Conservation (phyloP, 53 echinoderm and acorn worm genomes). For the Holothuria scabra region DNA sequence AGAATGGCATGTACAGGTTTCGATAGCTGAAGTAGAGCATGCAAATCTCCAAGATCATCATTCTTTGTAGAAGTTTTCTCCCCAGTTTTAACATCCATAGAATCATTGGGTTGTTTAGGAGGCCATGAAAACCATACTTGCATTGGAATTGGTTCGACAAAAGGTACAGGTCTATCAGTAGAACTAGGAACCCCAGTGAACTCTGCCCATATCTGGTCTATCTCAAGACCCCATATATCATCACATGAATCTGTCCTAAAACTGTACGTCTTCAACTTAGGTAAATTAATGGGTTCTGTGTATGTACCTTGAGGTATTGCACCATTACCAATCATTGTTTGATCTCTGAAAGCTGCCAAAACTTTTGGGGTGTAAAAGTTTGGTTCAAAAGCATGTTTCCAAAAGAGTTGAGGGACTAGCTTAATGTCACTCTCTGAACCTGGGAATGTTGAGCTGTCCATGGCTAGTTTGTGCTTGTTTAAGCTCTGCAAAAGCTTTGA, state of each 20-base stretch:
- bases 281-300: slow-evolving; percentile 8
- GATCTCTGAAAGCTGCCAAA: slow-evolving; percentile 19
- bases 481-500: slow-evolving; percentile 82
- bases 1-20: slow-evolving; percentile 66
- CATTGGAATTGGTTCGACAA: slow-evolving; percentile 84
- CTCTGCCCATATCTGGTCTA: slow-evolving; percentile 95
- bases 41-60: slow-evolving; percentile 67
- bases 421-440: background rate
- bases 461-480: slow-evolving; percentile 69
- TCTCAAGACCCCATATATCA: slow-evolving; percentile 88
- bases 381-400: slow-evolving; percentile 83
- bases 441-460: slow-evolving; percentile 29
- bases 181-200: slow-evolving; percentile 79
- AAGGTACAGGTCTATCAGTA: slow-evolving; percentile 80
- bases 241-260: slow-evolving; percentile 75
- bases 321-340: background rate
- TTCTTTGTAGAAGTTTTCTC: background rate
- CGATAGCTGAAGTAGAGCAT: slow-evolving; percentile 72
- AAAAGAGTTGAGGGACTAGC: slow-evolving; percentile 74
- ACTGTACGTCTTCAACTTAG: slow-evolving; percentile 73
- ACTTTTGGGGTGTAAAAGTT: slow-evolving; percentile 74
- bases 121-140: slow-evolving; percentile 67
- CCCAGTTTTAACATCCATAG: background rate
- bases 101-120: background rate
- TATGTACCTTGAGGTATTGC: background rate